A percentile compares a stretch with the other conserved stretches of the same genome.
Conservation (phyloP, 2,113 vertebrate genomes). For the Danionella cerebrum region DNA sequence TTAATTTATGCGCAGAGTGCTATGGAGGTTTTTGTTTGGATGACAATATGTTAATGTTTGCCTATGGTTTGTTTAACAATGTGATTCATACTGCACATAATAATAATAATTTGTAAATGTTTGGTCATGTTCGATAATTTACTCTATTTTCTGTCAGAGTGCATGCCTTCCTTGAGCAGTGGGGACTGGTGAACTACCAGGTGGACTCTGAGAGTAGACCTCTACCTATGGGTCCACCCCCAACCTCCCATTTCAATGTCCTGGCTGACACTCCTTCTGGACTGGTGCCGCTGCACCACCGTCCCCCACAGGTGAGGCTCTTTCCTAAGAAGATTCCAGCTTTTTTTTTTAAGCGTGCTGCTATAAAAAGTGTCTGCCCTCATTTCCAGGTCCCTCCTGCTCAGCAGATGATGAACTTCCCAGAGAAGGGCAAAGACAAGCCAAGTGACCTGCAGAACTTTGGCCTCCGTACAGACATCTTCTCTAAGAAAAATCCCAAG, state of each 20-base stretch:
- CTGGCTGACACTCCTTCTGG: slow-evolving; percentile 90
- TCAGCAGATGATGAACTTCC: slow-evolving; percentile 89
- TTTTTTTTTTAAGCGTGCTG: not conserved
- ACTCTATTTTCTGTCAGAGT: slow-evolving; percentile 61
- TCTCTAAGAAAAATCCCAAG: slow-evolving; percentile 89
- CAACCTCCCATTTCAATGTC: slow-evolving; percentile 94
- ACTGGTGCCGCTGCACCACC: slow-evolving; percentile 83
- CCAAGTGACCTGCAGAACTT: slow-evolving; percentile 90
- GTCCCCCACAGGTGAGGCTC: slow-evolving; percentile 56
- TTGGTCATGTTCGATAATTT: too few species aligned
- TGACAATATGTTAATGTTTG: too few species aligned
- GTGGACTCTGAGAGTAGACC: slow-evolving; percentile 94
- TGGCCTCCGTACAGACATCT: slow-evolving; percentile 87
- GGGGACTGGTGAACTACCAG: slow-evolving; percentile 97
- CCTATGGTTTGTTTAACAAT: too few species aligned
- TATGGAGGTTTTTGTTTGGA: too few species aligned
- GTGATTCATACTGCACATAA: too few species aligned
- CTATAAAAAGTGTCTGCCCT: not conserved
- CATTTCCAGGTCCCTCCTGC: slow-evolving; percentile 75
- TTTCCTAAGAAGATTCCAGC: not conserved
- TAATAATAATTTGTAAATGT: too few species aligned
- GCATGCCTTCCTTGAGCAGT: slow-evolving; percentile 95
- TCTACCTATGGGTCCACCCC: slow-evolving; percentile 92
- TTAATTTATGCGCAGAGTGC: not conserved
- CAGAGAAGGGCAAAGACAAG: slow-evolving; percentile 90